phyloP scores from a whole-genome alignment of 64 coral and sea anemone genomes.

The Pocillopora verrucosa region DNA sequence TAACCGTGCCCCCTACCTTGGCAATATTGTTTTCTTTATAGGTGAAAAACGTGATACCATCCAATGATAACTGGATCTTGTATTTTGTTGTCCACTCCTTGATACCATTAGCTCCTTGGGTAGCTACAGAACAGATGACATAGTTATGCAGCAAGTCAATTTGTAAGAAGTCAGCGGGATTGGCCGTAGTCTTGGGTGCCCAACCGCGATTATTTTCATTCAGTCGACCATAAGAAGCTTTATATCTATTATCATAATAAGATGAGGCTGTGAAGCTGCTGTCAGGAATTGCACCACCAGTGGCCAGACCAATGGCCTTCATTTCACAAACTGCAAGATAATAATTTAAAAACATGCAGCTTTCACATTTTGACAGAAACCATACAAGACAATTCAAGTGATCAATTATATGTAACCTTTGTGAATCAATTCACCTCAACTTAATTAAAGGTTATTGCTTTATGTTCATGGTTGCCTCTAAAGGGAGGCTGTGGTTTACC shows the following conservation, averaged over 20 bases:
- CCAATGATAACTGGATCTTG: neutral
- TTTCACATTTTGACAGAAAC: too few species aligned
- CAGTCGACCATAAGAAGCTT: neutral
- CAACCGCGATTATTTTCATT: neutral
- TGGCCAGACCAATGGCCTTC: neutral
- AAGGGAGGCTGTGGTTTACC: too few species aligned
- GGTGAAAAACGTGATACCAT: neutral
- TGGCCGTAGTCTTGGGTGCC: neutral
- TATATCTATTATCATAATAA: neutral
- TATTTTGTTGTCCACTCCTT: neutral
- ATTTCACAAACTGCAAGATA: neutral
- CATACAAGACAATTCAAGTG: too few species aligned
- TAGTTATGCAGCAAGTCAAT: neutral
- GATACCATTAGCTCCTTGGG: conserved; percentile 15
- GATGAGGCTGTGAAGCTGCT: neutral
- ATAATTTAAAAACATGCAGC: neutral
- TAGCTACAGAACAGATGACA: conserved; percentile 9
- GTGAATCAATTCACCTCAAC: neutral
- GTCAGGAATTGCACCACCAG: neutral
- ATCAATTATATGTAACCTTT: neutral
- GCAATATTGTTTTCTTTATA: neutral
- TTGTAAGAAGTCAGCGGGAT: neutral
- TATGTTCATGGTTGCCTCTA: too few species aligned
- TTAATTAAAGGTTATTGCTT: too few species aligned
- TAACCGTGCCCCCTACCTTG: neutral